These are phyloP conservation scores for Drosophila anomelani DNA, from an alignment of 2,888 invertebrate species.

Conservation along the genomic window DNA sequence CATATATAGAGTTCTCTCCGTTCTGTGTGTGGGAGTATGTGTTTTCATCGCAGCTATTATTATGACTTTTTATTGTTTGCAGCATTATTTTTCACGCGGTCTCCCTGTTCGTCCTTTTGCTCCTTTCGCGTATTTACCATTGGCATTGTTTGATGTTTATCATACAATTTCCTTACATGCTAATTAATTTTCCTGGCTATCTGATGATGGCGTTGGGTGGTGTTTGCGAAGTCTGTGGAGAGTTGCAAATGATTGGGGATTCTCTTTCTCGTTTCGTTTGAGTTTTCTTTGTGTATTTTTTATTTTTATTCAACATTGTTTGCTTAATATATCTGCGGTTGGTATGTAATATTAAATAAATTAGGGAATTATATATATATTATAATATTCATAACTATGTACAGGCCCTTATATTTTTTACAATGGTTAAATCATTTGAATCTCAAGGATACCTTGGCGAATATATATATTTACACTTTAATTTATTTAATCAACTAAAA, in stretches of 20 bases:
- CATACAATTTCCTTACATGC: constrained; percentile 71
- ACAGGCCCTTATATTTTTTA: constrained; percentile 45
- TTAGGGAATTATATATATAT: constrained; percentile 2
- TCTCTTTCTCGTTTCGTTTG: background rate
- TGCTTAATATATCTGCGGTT: constrained; percentile 11
- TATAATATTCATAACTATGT: constrained; percentile 31
- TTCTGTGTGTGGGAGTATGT: constrained; percentile 7
- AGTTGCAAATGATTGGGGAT: constrained; percentile 33
- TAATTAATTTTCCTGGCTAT: constrained; percentile 68
- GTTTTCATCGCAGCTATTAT: constrained; percentile 65
- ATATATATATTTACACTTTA: constrained; percentile 38
- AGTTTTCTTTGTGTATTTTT: constrained; percentile 5
- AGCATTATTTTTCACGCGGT: constrained; percentile 33
- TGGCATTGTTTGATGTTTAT: constrained; percentile 70
- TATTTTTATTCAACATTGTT: constrained; percentile 31
- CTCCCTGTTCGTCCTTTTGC: constrained; percentile 18
- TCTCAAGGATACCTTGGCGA: constrained; percentile 13
- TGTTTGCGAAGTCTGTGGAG: constrained; percentile 7
- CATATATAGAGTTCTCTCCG: constrained; percentile 36
- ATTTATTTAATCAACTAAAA: constrained; percentile 74
- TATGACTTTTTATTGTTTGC: constrained; percentile 62
- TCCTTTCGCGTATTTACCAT: constrained; percentile 11
- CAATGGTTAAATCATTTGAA: constrained; percentile 26
- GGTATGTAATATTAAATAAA: constrained; percentile 37
- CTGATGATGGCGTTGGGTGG: constrained; percentile 21